Base-by-base conservation (phyloP, 2,888 invertebrate genomes). In the Drosophila multiciliata region DNA sequence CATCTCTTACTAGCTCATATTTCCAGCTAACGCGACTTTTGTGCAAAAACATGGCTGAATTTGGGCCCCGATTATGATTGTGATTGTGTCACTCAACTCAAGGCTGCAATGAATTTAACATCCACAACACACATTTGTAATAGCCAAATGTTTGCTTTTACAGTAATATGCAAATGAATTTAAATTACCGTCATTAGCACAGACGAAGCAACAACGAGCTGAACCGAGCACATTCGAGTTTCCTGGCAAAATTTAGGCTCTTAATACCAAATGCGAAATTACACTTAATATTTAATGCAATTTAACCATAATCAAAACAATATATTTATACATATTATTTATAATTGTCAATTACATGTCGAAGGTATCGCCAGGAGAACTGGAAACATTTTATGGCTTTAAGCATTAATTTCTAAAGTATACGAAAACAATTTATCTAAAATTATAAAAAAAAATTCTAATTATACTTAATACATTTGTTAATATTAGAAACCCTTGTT, bases 121-220 rank as follows among this genome's bases (percentile, higher is more conserved):
- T 58, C 33, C 55, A 17, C 33, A 20, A 26, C 15, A 35, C 40
- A 54, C 74, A 74, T 60, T 60, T 49, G 42, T 49, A 49, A 57
- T 64, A 58, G 69, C 61, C 55, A 74, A 74, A 67, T 59, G n/a
- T n/a, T 52, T 26, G 33, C n/a, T 12, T 33, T 40, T 26, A 23
- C 33, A 50, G 33, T 40, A 15, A 32, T 40, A 15, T 20, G 29
- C 29, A 54, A 54, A 54, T 26, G 20, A 57, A 64, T 75, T 75
- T 42, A 29, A 61, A 74, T 45, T 38, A 29, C 63, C 50, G 55
- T 75, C 57, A 60, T 69, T 74, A 69, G 20, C 66, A 23, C 8
- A 9, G 20, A 7, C 38, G 17, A 54, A 42, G 23, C 50, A 23
- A 3, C 36, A 15, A 2, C 20, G 12, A 20, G 45, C 42, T 20